Conservation (phyloP, 2,113 vertebrate genomes). For the Pogona vitticeps region DNA sequence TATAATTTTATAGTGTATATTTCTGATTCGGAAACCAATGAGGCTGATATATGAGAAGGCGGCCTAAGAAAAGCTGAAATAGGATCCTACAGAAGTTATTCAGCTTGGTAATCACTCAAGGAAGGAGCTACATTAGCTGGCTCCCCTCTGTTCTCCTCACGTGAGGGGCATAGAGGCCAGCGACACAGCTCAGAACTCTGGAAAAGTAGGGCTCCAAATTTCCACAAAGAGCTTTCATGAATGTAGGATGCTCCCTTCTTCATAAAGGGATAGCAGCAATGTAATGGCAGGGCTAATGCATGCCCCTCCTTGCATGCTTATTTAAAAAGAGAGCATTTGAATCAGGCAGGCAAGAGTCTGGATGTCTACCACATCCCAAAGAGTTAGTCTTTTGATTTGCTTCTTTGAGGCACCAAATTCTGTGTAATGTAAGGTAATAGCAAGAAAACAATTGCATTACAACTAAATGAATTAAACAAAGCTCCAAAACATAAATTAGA, state of each 20-base stretch:
- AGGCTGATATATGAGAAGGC: too few species aligned
- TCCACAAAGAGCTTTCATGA: not conserved
- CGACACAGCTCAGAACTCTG: too few species aligned
- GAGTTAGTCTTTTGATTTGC: slow-evolving; percentile 1
- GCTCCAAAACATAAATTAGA: slow-evolving; percentile 83
- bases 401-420: slow-evolving; percentile 5
- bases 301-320: not conserved
- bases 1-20: too few species aligned
- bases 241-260: not conserved
- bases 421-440: slow-evolving; percentile 70
- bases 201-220: not conserved
- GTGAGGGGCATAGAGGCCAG: too few species aligned
- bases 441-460: slow-evolving; percentile 75
- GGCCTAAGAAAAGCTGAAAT: too few species aligned
- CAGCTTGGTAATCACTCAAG: too few species aligned
- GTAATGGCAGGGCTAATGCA: not conserved
- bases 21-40: too few species aligned
- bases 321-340: not conserved
- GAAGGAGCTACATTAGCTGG: too few species aligned
- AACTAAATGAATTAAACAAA: slow-evolving; percentile 81
- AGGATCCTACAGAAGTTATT: too few species aligned
- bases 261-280: not conserved
- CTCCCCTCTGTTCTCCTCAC: too few species aligned
- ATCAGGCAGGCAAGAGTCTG: not conserved
- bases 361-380: slow-evolving; percentile 65